Base-by-base conservation (phyloP, 1,140 invertebrate species). In the Cherax destructor region DNA sequence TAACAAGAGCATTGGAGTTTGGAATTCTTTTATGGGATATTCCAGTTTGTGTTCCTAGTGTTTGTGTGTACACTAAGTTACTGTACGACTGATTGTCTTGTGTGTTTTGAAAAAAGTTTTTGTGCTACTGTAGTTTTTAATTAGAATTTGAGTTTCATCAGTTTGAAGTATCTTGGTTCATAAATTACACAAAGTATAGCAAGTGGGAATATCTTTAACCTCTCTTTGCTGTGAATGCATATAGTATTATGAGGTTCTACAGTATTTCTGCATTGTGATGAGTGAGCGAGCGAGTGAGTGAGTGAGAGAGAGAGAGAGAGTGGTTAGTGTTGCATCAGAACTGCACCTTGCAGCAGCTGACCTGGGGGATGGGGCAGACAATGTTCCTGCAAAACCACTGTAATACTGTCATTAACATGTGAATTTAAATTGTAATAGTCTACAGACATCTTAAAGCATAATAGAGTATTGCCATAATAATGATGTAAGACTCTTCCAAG, bases 11-110 rank as follows among this genome's bases (percentile, higher is more conserved):
- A 74, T 74, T 74, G n/a, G 30, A 74, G 69, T 24, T 16, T 74
- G 69, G 69, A 30, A 74, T 74, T 74, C 24, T 74, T 74, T 30
- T 21, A 5, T 11, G 30, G 24, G 61, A 83, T 69, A 69, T 83
- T 83, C 81, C 59, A 69, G 83, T 86, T 74, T 79, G 6, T 86
- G 83, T 86, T 74, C 72, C 69, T 86, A 77, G 47, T 50, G 61
- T 50, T 76, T 61, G 69, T 86, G 83, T 86, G 83, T 52, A 49
- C 30, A 41, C 0, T 41, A 41, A 76, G 69, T 76, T 21, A 74
- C 7, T 74, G 69, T n/a, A 30, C 6, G 69, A 74, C 24, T 30
- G n/a, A 30, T 74, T 10, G 65, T 18, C 18, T 69, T 16, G 13
- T 69, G 6, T 69, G 16, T 30, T 30, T 21, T 30, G 9, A 10